A percentile compares a stretch with the other conserved stretches of the same genome.
These are phyloP conservation scores for Vollenhovia emeryi DNA, from an alignment of 1,140 invertebrate species.

Conservation along the genomic window DNA sequence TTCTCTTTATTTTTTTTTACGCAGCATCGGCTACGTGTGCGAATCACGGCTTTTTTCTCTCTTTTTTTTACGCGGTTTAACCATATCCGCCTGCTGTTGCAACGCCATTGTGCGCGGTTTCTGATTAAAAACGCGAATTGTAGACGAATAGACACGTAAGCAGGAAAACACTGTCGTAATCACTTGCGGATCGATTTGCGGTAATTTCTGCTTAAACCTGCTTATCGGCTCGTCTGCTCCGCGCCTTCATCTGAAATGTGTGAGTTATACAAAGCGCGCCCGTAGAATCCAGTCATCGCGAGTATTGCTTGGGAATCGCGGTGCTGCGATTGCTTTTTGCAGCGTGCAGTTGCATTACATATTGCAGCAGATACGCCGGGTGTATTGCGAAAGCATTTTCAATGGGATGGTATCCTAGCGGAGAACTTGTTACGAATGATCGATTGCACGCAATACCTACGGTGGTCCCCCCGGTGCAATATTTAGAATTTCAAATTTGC, in stretches of 20 bases:
- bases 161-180: neutral
- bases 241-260: neutral
- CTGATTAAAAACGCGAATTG: neutral
- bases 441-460: slow-evolving; percentile 46
- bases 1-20: neutral
- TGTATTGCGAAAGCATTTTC: slow-evolving; percentile 27
- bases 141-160: neutral
- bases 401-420: slow-evolving; percentile 28
- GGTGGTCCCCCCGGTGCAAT: slow-evolving; percentile 18
- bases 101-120: too few relatives aligned
- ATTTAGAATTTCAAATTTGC: slow-evolving; percentile 59
- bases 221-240: neutral
- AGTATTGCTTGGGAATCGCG: neutral
- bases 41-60: neutral
- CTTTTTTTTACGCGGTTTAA: neutral
- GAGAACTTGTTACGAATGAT: slow-evolving; percentile 59
- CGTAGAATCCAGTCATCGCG: neutral
- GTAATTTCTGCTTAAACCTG: neutral
- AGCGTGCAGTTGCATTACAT: neutral
- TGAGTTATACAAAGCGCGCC: neutral
- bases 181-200: neutral
- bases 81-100: neutral
- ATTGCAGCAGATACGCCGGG: slow-evolving; percentile 20
- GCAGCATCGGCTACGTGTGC: neutral
- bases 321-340: slow-evolving; percentile 5